Percentiles rank a stretch among this genome's conserved stretches.
Evolutionary conservation across 2,888 invertebrate species (phyloP).

Genomic region (Acrobasis repandana): DNA sequence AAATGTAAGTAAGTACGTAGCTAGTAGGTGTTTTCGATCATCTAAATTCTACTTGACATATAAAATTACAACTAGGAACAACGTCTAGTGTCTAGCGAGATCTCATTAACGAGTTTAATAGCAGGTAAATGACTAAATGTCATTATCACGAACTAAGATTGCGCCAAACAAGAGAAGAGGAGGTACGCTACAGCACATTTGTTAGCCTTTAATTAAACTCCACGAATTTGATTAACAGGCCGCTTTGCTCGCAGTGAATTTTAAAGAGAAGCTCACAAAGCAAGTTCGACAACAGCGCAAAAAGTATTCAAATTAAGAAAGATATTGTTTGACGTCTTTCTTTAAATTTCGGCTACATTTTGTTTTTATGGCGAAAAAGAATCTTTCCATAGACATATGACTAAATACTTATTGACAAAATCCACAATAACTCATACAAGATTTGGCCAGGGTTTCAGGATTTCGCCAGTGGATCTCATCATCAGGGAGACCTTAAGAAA

Average conservation of each 20-base stretch:
- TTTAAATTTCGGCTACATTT: neutral
- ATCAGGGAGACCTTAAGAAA: neutral
- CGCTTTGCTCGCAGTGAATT: constrained; percentile 36
- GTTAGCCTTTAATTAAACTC: constrained; percentile 43
- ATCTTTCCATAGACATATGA: no score
- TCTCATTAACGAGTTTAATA: neutral
- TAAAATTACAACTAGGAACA: neutral
- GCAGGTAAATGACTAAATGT: neutral
- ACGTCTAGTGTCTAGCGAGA: neutral
- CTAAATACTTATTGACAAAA: no score
- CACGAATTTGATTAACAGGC: constrained; percentile 34
- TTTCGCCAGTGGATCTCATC: neutral
- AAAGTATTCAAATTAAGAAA: constrained; percentile 41
- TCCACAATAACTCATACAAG: no score
- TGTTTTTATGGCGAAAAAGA: no score
- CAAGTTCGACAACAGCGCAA: constrained; percentile 37
- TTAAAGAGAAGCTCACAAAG: constrained; percentile 39
- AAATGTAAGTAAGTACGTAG: no score
- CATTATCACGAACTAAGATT: neutral
- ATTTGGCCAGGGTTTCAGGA: neutral
- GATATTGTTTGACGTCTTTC: constrained; percentile 35
- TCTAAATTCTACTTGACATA: neutral
- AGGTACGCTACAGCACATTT: neutral
- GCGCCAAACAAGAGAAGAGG: no score
- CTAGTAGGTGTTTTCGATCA: neutral